Evolutionary conservation across 2,888 invertebrate species (phyloP).

Genomic region (Brenthis hecate): DNA sequence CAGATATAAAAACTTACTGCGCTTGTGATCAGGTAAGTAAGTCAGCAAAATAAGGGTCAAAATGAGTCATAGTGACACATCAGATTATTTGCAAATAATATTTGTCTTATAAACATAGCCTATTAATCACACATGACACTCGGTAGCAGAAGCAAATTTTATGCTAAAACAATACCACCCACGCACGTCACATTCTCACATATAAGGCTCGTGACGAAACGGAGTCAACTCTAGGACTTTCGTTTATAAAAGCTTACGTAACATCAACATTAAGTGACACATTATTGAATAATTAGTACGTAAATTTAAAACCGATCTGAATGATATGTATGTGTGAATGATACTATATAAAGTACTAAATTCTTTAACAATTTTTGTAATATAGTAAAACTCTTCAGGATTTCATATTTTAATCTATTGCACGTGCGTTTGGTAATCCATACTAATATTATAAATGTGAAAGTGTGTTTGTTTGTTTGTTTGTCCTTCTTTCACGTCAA

Average conservation of each 20-base stretch:
- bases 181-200: conserved; percentile 42
- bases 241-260: conserved; percentile 38
- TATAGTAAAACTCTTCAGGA: no score
- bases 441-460: no score
- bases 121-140: conserved; percentile 34
- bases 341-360: no score
- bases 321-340: no score
- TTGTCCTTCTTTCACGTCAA: no score
- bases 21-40: no score
- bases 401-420: no score
- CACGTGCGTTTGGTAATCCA: no score
- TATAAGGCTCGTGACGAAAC: conserved; percentile 35
- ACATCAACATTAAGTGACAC: conserved; percentile 26
- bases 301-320: neutral
- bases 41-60: neutral
- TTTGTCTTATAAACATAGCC: conserved; percentile 29
- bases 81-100: conserved; percentile 18
- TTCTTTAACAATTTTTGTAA: no score
- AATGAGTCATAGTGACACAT: conserved; percentile 9
- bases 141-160: conserved; percentile 35
- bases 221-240: conserved; percentile 34
- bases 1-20: no score
- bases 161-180: conserved; percentile 44
- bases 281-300: neutral
- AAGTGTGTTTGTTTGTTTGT: no score